Evolutionary conservation across 2,797 vertebrate genomes (phyloP), one percentile per base, ranked within the genome.

Genomic region (Enteromius treurensis): DNA sequence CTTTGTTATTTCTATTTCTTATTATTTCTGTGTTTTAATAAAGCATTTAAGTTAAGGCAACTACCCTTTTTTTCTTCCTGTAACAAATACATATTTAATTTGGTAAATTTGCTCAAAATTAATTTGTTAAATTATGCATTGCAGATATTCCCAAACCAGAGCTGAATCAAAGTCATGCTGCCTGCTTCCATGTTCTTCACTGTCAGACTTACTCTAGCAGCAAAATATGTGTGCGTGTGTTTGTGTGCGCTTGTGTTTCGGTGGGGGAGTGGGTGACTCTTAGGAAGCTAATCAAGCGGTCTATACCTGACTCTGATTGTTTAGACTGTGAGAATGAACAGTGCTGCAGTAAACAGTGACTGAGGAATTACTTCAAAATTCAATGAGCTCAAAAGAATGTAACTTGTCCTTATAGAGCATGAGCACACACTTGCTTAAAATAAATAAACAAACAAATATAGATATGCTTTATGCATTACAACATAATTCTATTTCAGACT

Each of bases 251-350:
- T 70, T 81, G 40, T 9, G 8, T 42, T 42, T 42, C 8, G 40
- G 40, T 42, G 83, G 15, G 26, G 3, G 74, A 84, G 85, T 89
- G n/a, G 51, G 80, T 87, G 88, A 89, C 91, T 93, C 92, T 0
- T 77, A 91, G 92, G 93, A 93, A 88, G 88, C 91, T 93, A 93
- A 94, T 92, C 92, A 94, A 93, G 93, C 91, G 88, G 90, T 92
- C 89, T 92, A 91, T 92, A 93, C 92, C 92, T 92, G 91, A 92
- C 90, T 91, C 94, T 92, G 93, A 94, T 93, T 91, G 90, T 91
- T 90, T 92, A 90, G 89, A 89, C 89, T 90, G 89, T 92, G 91
- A 90, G 90, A 92, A 93, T 92, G 93, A 90, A 93, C 91, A 93
- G 90, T 89, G 90, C 90, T 92, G 90, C 91, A 91, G 89, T 21